Percentiles rank a stretch among this genome's conserved stretches.
Conservation (phyloP, 2,888 invertebrate genomes). For the Lithophane socia region DNA sequence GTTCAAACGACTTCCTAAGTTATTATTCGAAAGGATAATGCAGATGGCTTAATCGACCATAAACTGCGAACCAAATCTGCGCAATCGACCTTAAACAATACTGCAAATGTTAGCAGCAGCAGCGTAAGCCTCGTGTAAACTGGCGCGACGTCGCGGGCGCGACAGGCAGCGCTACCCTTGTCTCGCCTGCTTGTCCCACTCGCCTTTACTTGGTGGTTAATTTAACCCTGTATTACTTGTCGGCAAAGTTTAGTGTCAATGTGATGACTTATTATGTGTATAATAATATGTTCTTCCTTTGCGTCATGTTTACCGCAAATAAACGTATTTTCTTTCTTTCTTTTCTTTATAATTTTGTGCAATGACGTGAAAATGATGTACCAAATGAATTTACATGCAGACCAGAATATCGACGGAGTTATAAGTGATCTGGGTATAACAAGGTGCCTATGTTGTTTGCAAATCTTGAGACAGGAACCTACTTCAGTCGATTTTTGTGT, state of each 20-base stretch:
- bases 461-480: background rate
- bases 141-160: too few species aligned
- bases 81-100: constrained; percentile 20
- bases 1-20: background rate
- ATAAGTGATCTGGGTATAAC: background rate
- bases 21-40: background rate
- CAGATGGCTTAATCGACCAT: background rate
- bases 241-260: background rate
- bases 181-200: too few species aligned
- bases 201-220: background rate
- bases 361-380: too few species aligned
- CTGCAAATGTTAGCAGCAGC: constrained; percentile 11
- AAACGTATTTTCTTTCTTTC: too few species aligned
- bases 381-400: background rate
- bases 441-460: background rate
- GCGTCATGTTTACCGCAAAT: too few species aligned
- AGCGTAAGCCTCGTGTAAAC: background rate
- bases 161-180: too few species aligned
- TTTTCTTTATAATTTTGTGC: too few species aligned
- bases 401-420: too few species aligned
- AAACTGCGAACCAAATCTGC: constrained; percentile 2
- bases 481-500: background rate
- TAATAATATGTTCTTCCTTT: too few species aligned
- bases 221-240: constrained; percentile 9
- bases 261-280: too few species aligned